A percentile compares a stretch with the other conserved stretches of the same genome.
These are phyloP conservation scores for Emydoidea blandingii DNA, from an alignment of 2,797 vertebrate genomes.

Conservation along the genomic window DNA sequence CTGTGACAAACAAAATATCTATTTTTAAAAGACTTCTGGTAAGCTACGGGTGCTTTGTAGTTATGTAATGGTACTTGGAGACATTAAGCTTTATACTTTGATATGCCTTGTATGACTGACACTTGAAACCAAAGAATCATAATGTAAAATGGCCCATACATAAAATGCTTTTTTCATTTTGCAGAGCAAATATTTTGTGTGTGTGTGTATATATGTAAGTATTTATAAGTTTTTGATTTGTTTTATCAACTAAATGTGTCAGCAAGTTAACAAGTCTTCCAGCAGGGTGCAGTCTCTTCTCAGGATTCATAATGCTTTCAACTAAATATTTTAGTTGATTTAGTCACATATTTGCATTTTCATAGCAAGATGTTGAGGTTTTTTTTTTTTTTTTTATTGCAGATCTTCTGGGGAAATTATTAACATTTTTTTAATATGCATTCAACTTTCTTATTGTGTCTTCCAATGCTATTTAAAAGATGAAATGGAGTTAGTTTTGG, in stretches of 20 bases:
- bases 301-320: constrained; percentile 53
- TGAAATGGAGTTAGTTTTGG: background rate
- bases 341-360: constrained; percentile 9
- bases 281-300: constrained; percentile 78
- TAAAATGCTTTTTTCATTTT: background rate
- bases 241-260: background rate
- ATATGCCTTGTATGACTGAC: constrained; percentile 16
- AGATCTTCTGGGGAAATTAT: background rate
- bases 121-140: background rate
- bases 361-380: background rate
- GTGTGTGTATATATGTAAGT: background rate
- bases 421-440: background rate
- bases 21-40: background rate
- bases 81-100: constrained; percentile 40
- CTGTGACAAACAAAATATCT: background rate
- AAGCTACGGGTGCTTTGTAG: background rate
- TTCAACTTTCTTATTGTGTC: background rate
- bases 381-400: background rate
- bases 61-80: constrained; percentile 2
- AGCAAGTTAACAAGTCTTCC: constrained; percentile 65
- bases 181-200: background rate
- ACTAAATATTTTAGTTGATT: background rate
- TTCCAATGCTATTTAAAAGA: background rate
- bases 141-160: background rate
- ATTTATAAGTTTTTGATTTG: background rate